Evolutionary conservation across 64 coral and sea anemone genomes (phyloP).

Genomic region (Anthopleura sola): DNA sequence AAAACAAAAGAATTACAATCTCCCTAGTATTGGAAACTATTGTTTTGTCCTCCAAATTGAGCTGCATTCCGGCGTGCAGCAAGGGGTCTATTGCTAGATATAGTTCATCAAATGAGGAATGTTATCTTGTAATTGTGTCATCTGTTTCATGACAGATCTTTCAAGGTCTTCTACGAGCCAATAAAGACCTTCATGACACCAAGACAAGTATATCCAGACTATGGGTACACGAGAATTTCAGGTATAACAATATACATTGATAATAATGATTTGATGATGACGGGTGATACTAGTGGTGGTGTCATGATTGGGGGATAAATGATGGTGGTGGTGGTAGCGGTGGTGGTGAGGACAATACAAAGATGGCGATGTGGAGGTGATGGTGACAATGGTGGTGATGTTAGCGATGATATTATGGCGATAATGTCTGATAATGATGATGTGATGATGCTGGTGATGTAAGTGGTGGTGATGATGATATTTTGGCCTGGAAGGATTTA

Average conservation of each 20-base stretch:
- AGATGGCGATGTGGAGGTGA: neutral
- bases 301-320: neutral
- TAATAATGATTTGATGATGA: neutral
- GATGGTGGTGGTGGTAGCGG: neutral
- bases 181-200: conserved; percentile 96
- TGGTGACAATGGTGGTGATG: neutral
- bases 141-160: conserved; percentile 57
- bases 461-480: too few species aligned
- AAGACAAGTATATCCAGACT: conserved; percentile 90
- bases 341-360: neutral
- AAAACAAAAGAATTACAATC: too few species aligned
- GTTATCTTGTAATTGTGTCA: neutral
- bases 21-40: too few species aligned
- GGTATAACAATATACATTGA: conserved; percentile 28
- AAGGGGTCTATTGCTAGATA: neutral
- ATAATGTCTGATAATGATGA: neutral
- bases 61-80: too few species aligned
- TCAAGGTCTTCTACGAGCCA: conserved; percentile 90
- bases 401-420: neutral
- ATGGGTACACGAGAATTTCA: conserved; percentile 98
- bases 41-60: too few species aligned
- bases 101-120: neutral
- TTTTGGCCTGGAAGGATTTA: too few species aligned
- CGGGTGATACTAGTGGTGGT: neutral
- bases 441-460: too few species aligned